Evolutionary conservation across 2,113 vertebrate species (phyloP).

Genomic region (Miniopterus natalensis): DNA sequence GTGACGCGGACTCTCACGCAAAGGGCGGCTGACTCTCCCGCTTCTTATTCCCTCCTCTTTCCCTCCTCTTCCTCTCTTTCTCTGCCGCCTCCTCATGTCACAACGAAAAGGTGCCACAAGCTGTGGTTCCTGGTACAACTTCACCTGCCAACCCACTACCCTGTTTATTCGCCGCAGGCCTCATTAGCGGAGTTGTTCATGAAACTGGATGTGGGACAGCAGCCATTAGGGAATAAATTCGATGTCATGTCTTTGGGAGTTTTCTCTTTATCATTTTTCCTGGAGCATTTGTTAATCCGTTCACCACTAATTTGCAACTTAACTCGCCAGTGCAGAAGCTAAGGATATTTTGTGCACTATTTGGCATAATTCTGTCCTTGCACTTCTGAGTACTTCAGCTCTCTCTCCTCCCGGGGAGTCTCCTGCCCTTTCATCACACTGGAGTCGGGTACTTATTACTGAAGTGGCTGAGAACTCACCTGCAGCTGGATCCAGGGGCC

Average conservation of each 20-base stretch:
- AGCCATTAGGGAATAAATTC: slow-evolving; percentile 94
- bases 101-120: too few relatives aligned
- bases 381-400: slow-evolving; percentile 91
- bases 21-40: too few relatives aligned
- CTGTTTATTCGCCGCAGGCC: too few relatives aligned
- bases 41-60: too few relatives aligned
- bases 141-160: too few relatives aligned
- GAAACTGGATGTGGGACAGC: too few relatives aligned
- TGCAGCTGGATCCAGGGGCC: slow-evolving; percentile 94
- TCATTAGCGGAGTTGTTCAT: too few relatives aligned
- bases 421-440: slow-evolving; percentile 96
- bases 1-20: too few relatives aligned
- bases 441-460: slow-evolving; percentile 94
- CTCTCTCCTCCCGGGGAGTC: slow-evolving; percentile 95
- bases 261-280: slow-evolving; percentile 98
- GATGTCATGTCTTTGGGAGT: slow-evolving; percentile 97
- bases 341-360: slow-evolving; percentile 98
- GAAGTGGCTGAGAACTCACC: slow-evolving; percentile 96
- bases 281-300: slow-evolving; percentile 98
- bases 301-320: slow-evolving; percentile 97
- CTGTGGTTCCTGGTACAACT: too few relatives aligned
- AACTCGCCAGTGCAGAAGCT: slow-evolving; percentile 97
- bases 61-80: too few relatives aligned
- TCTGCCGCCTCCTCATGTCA: too few relatives aligned
- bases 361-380: slow-evolving; percentile 99